Conservation (phyloP, 2,888 invertebrate genomes). For the Caradrina kadenii region DNA sequence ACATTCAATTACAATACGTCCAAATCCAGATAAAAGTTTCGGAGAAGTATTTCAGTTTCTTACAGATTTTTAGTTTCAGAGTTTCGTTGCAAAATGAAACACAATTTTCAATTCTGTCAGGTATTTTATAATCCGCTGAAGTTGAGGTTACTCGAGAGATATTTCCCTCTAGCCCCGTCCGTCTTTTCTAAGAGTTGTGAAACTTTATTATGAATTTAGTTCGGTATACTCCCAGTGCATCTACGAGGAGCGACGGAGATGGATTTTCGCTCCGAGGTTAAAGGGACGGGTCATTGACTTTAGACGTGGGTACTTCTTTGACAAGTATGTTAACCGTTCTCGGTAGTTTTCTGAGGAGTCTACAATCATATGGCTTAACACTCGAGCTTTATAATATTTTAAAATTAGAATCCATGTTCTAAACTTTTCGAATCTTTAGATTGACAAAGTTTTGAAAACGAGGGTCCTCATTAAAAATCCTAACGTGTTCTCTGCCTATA, state of each 20-base stretch:
- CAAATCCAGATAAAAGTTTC: slow-evolving; percentile 14
- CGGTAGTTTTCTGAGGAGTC: neutral
- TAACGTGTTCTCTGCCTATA: neutral
- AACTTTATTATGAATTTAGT: slow-evolving; percentile 71
- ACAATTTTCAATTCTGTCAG: slow-evolving; percentile 56
- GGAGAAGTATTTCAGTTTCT: slow-evolving; percentile 23
- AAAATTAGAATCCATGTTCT: neutral
- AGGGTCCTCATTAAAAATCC: neutral
- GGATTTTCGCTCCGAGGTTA: slow-evolving; percentile 26
- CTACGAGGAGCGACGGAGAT: slow-evolving; percentile 13
- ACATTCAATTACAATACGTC: slow-evolving; percentile 41
- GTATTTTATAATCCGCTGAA: slow-evolving; percentile 57
- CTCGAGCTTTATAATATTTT: neutral
- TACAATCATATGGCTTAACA: too few relatives aligned
- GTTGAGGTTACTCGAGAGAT: slow-evolving; percentile 56
- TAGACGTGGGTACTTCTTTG: too few relatives aligned
- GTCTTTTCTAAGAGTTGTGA: slow-evolving; percentile 64
- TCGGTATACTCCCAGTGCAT: slow-evolving; percentile 55
- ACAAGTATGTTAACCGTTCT: neutral
- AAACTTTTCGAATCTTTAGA: neutral
- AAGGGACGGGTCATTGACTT: slow-evolving; percentile 10
- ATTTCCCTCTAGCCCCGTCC: slow-evolving; percentile 64
- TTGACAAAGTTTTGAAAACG: neutral
- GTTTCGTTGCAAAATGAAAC: slow-evolving; percentile 44
- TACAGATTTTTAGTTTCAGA: slow-evolving; percentile 47